These are phyloP conservation scores for Agraylea sexmaculata DNA, from an alignment of 1,140 invertebrate species.

Conservation along the genomic window DNA sequence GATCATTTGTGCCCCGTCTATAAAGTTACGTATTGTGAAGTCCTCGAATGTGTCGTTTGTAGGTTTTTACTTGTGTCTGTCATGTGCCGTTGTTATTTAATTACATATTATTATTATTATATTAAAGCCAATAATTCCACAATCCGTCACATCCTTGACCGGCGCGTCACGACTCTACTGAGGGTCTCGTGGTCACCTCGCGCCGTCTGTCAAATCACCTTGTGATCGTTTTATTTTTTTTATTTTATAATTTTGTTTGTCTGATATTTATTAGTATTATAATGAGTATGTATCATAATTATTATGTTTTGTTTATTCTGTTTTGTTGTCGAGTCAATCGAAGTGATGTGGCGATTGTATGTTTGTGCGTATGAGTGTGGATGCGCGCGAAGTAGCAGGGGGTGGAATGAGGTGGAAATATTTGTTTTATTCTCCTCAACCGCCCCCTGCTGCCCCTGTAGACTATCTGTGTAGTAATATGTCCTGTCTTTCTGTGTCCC, in stretches of 20 bases:
- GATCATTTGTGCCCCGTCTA: too few species aligned
- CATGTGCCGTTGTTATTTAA: constrained; percentile 30
- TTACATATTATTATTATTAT: constrained; percentile 11
- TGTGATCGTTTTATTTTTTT: constrained; percentile 17
- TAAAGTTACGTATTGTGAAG: too few species aligned
- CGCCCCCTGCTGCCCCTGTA: constrained; percentile 35
- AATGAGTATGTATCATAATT: constrained; percentile 17
- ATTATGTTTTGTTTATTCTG: constrained; percentile 12
- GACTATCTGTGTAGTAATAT: constrained; percentile 56
- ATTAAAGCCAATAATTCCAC: constrained; percentile 16
- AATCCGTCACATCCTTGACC: constrained; percentile 18
- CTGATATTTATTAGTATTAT: constrained; percentile 14
- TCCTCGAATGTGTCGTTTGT: too few species aligned
- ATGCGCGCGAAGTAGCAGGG: constrained; percentile 25
- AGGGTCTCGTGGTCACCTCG: too few species aligned
- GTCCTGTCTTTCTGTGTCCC: constrained; percentile 62
- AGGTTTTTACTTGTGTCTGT: constrained; percentile 46
- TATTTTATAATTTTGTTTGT: constrained; percentile 15
- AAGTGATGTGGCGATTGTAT: constrained; percentile 8
- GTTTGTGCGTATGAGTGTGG: constrained; percentile 11
- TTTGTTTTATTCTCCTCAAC: background rate
- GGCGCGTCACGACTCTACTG: too few species aligned
- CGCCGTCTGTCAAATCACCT: too few species aligned
- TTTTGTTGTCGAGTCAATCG: constrained; percentile 8
- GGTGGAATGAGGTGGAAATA: constrained; percentile 35